Percentiles rank a stretch among this genome's conserved stretches.
These are phyloP conservation scores for Catalaphyllia jardinei DNA, from an alignment of 64 coral and sea anemone species.

Conservation along the genomic window DNA sequence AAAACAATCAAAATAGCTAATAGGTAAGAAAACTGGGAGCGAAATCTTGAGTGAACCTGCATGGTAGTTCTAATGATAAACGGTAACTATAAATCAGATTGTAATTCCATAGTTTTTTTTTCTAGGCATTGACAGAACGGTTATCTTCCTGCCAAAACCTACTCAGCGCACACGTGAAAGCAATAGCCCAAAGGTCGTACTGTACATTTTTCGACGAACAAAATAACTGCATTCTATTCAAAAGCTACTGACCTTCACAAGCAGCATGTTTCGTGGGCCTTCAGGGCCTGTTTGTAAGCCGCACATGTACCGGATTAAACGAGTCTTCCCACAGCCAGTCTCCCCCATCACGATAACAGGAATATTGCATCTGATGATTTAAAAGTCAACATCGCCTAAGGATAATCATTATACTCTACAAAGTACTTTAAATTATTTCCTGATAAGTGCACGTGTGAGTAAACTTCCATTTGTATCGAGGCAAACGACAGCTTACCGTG, in stretches of 20 bases:
- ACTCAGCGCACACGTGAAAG: not conserved
- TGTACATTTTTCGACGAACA: no score
- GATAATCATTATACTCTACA: not conserved
- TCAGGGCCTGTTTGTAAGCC: slow-evolving; percentile 40
- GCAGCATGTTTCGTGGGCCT: slow-evolving; percentile 50
- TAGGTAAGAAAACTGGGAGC: no score
- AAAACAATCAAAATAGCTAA: not conserved
- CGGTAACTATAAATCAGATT: no score
- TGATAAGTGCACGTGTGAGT: no score
- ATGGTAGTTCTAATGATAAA: no score
- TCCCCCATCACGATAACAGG: slow-evolving; percentile 71
- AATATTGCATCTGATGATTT: slow-evolving; percentile 32
- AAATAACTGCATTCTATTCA: no score
- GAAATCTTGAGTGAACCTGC: no score
- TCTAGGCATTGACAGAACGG: no score
- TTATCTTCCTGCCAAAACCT: not conserved
- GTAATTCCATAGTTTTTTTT: no score
- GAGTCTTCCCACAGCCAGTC: slow-evolving; percentile 68
- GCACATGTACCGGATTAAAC: slow-evolving; percentile 62
- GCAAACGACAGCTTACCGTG: no score
- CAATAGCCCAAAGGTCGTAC: no score
- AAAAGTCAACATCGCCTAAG: not conserved
- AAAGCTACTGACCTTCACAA: slow-evolving; percentile 46
- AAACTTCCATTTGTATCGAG: no score
- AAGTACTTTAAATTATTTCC: not conserved